A percentile compares a stretch with the other conserved stretches of the same genome.
Evolutionary conservation across 2,888 invertebrate genomes (phyloP).

Genomic region (Lissonota sp.): DNA sequence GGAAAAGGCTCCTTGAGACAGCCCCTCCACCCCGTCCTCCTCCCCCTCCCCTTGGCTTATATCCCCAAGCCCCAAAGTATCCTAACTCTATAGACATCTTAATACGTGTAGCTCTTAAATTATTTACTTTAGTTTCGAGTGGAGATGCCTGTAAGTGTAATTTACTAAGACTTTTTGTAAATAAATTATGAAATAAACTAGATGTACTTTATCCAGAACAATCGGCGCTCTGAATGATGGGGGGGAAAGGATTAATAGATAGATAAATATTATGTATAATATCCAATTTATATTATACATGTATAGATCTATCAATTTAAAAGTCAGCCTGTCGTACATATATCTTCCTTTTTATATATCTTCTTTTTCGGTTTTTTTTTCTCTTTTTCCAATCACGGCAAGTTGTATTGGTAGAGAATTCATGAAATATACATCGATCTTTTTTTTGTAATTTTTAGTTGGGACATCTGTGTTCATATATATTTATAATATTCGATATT

Average conservation of each 20-base stretch:
- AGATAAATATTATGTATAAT: background rate
- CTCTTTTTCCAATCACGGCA: conserved; percentile 57
- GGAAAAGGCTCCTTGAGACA: conserved; percentile 58
- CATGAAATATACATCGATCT: conserved; percentile 78
- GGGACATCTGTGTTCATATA: conserved; percentile 26
- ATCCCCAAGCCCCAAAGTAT: conserved; percentile 80
- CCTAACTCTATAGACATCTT: conserved; percentile 83
- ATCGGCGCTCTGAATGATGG: conserved; percentile 64
- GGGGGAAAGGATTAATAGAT: conserved; percentile 41
- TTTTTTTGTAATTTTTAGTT: conserved; percentile 59
- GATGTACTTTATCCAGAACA: conserved; percentile 82
- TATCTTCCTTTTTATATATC: background rate
- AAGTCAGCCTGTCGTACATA: conserved; percentile 34
- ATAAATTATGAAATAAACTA: conserved; percentile 83
- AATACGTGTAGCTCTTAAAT: conserved; percentile 83
- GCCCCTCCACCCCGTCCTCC: conserved; percentile 47
- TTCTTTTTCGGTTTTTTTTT: conserved; percentile 12
- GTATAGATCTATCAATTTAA: conserved; percentile 24
- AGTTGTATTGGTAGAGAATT: conserved; percentile 76
- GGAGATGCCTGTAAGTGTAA: conserved; percentile 83
- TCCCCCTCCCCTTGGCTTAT: conserved; percentile 78
- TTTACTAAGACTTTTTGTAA: conserved; percentile 84
- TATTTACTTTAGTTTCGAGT: conserved; percentile 83
- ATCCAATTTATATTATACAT: background rate
- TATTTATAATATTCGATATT: conserved; percentile 29